These are phyloP conservation scores for Drusus annulatus DNA, from an alignment of 1,140 invertebrate genomes.

Conservation along the genomic window DNA sequence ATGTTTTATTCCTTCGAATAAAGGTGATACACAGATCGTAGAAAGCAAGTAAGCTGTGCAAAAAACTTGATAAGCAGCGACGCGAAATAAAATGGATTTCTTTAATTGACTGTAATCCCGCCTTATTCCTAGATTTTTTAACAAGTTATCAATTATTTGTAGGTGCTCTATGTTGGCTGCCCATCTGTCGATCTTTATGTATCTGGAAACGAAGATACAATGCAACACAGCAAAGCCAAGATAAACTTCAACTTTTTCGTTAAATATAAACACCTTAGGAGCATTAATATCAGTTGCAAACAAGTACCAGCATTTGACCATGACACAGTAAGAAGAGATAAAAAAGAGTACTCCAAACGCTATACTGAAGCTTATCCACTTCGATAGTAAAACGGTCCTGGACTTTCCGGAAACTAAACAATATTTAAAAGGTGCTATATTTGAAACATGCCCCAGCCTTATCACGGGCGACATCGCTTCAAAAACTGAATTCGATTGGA, in stretches of 20 bases:
- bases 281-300: no score
- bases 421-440: neutral
- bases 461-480: conserved; percentile 2
- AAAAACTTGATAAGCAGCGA: neutral
- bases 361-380: no score
- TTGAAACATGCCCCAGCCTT: neutral
- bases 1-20: neutral
- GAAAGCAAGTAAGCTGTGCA: neutral
- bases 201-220: neutral
- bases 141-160: neutral
- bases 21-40: neutral
- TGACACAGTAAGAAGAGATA: no score
- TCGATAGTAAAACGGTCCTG: no score
- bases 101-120: neutral
- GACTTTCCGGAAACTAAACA: no score
- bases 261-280: no score
- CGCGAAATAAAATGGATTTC: neutral
- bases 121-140: neutral
- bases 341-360: no score
- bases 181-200: neutral
- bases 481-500: neutral
- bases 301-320: no score
- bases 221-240: neutral
- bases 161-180: neutral
- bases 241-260: no score